Evolutionary conservation across 2,113 vertebrate genomes (phyloP).

Genomic region (Upupa epops): DNA sequence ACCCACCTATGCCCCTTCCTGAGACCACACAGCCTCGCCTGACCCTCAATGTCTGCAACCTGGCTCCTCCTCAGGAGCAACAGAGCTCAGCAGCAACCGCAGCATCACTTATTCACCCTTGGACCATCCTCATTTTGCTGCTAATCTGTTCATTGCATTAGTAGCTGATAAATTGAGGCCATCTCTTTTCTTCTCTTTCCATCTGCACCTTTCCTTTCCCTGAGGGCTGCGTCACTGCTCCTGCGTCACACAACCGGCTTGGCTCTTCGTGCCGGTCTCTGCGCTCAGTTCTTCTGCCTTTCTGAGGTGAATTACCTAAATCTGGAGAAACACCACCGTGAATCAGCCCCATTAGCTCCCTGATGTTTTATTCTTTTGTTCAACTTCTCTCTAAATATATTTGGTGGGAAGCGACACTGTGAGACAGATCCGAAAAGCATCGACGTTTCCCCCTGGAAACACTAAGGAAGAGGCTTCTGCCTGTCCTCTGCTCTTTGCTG

Average conservation of each 20-base stretch:
- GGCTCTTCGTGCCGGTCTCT: neutral
- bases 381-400: neutral
- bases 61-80: neutral
- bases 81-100: neutral
- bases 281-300: neutral
- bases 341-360: neutral
- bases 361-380: neutral
- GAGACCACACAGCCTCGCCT: neutral
- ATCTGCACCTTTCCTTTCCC: neutral
- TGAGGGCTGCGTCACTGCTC: neutral
- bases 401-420: neutral
- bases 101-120: neutral
- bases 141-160: neutral
- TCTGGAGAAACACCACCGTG: neutral
- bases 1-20: neutral
- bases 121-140: neutral
- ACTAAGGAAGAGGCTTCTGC: neutral
- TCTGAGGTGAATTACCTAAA: neutral
- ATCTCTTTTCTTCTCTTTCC: neutral
- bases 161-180: neutral
- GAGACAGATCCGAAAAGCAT: neutral
- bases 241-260: neutral
- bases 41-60: rapidly evolving
- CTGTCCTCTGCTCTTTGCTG: neutral
- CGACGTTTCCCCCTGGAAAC: neutral